Percentiles rank a stretch among this genome's conserved stretches.
Evolutionary conservation across 2,888 invertebrate genomes (phyloP).

Genomic region (Acrobasis consociella): DNA sequence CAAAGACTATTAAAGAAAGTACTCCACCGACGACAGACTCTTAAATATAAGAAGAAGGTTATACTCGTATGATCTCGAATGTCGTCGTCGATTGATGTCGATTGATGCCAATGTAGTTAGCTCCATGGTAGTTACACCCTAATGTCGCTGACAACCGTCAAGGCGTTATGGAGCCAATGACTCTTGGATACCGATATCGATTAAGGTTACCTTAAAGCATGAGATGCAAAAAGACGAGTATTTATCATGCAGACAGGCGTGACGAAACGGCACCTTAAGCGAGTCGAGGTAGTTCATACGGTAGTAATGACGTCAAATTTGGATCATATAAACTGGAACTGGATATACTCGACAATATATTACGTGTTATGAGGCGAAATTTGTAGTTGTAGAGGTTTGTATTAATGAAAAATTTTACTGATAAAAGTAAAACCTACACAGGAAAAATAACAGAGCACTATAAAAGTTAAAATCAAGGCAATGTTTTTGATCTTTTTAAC

Average conservation of each 20-base stretch:
- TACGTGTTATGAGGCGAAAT: not conserved
- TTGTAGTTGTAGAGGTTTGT: too few species aligned
- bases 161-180: constrained; percentile 3
- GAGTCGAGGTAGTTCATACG: constrained; percentile 47
- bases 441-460: too few species aligned
- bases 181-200: constrained; percentile 44
- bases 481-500: too few species aligned
- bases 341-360: not conserved
- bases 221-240: constrained; percentile 45
- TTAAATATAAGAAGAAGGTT: too few species aligned
- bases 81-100: not conserved
- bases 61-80: not conserved
- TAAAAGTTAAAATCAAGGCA: too few species aligned
- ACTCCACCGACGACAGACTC: too few species aligned
- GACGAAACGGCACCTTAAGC: constrained; percentile 39
- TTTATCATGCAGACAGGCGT: constrained; percentile 51
- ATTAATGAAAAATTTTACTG: too few species aligned
- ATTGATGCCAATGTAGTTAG: not conserved
- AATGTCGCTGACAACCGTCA: constrained; percentile 5
- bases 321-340: not conserved
- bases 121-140: not conserved
- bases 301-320: constrained; percentile 38
- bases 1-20: too few species aligned
- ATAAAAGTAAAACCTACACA: too few species aligned
- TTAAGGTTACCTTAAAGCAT: constrained; percentile 50